Evolutionary conservation across 2,797 vertebrate species (phyloP).

Genomic region (Karalla daura): DNA sequence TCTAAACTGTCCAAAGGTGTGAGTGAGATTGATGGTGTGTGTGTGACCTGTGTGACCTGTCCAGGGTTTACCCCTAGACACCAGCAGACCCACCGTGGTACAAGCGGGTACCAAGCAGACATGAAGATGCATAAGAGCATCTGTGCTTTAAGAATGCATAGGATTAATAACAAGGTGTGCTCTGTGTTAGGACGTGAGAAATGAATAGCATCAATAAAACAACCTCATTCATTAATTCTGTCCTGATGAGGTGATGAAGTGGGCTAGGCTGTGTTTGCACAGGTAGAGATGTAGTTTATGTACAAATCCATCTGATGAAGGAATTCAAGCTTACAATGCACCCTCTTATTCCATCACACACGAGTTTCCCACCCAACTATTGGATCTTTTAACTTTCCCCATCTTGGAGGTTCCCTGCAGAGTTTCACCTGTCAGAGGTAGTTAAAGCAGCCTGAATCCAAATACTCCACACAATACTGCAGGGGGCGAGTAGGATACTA

Average conservation of each 20-base stretch:
- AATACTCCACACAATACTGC: background rate
- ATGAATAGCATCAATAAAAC: constrained; percentile 56
- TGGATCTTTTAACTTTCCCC: background rate
- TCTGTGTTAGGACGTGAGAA: constrained; percentile 46
- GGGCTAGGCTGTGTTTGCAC: constrained; percentile 26
- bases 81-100: no score
- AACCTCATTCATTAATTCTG: constrained; percentile 17
- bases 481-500: background rate
- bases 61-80: no score
- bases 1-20: no score
- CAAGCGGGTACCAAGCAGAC: no score
- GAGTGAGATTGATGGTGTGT: no score
- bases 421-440: constrained; percentile 3
- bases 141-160: constrained; percentile 65
- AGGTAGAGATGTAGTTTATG: constrained; percentile 15
- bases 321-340: background rate
- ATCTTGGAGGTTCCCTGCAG: background rate
- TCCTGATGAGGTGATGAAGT: constrained; percentile 4
- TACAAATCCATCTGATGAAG: constrained; percentile 1
- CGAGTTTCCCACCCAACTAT: background rate
- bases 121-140: constrained; percentile 29
- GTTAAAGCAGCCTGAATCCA: constrained; percentile 9
- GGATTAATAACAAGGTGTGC: constrained; percentile 57
- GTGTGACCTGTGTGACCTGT: no score
- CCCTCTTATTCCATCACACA: background rate